Evolutionary conservation across 2,797 vertebrate genomes (phyloP).

Genomic region (Rhinophrynus dorsalis): DNA sequence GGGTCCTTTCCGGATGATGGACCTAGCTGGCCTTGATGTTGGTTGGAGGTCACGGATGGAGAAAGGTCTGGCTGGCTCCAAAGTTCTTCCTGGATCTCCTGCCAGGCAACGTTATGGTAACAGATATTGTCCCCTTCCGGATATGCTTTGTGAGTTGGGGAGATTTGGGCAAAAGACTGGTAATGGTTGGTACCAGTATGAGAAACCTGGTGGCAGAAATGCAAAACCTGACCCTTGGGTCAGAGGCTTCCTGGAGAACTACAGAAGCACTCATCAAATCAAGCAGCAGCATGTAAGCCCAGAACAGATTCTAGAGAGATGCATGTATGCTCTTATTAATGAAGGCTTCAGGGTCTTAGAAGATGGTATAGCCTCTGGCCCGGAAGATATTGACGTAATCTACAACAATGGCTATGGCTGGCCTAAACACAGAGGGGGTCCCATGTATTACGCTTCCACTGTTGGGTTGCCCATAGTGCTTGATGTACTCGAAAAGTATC

Average conservation of each 20-base stretch:
- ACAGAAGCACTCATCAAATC: conserved; percentile 72
- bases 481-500: conserved; percentile 79
- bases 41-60: conserved; percentile 80
- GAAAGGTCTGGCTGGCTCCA: conserved; percentile 65
- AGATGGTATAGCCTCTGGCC: conserved; percentile 79
- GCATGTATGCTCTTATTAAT: conserved; percentile 81
- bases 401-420: conserved; percentile 87
- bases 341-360: conserved; percentile 86
- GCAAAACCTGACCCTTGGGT: conserved; percentile 81
- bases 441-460: conserved; percentile 86
- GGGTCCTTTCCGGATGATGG: conserved; percentile 83
- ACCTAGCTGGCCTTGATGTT: conserved; percentile 89
- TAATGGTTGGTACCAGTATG: conserved; percentile 86
- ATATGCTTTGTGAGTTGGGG: conserved; percentile 82
- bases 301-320: conserved; percentile 86
- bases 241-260: conserved; percentile 73
- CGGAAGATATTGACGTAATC: conserved; percentile 86
- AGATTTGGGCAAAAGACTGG: conserved; percentile 87
- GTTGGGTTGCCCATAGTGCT: conserved; percentile 77
- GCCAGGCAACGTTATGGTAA: conserved; percentile 61
- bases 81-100: conserved; percentile 56
- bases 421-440: conserved; percentile 84
- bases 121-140: conserved; percentile 85
- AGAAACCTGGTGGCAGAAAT: conserved; percentile 69
- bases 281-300: conserved; percentile 61